Percentiles rank a stretch among this genome's conserved stretches.
Evolutionary conservation across 2,797 vertebrate species (phyloP).

Genomic region (Chelmon rostratus): DNA sequence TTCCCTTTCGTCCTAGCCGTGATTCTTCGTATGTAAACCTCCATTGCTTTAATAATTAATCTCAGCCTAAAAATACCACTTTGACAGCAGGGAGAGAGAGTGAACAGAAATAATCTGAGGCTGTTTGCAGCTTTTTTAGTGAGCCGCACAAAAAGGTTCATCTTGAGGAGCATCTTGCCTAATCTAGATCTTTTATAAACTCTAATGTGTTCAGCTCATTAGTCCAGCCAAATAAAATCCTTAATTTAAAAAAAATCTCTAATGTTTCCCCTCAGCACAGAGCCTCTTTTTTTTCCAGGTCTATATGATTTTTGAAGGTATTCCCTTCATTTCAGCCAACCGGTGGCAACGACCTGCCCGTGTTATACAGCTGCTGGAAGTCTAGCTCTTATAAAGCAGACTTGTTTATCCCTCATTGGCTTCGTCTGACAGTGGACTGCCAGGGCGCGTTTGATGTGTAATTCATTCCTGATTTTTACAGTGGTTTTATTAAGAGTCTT

Average conservation of each 20-base stretch:
- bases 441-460: constrained; percentile 69
- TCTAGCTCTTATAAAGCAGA: constrained; percentile 60
- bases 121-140: neutral
- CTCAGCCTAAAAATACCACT: neutral
- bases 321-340: constrained; percentile 11
- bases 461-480: constrained; percentile 78
- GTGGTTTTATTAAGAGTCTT: constrained; percentile 77
- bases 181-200: neutral
- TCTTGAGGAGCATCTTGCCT: neutral
- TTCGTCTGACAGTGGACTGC: constrained; percentile 62
- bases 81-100: neutral
- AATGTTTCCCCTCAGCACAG: neutral
- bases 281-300: constrained; percentile 3
- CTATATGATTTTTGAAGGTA: neutral
- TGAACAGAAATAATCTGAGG: neutral
- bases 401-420: constrained; percentile 77
- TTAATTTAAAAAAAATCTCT: neutral
- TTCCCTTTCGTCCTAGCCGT: neutral
- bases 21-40: neutral
- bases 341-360: constrained; percentile 39
- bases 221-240: neutral
- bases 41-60: neutral
- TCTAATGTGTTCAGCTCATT: neutral
- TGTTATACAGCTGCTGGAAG: constrained; percentile 54
- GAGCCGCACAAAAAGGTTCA: neutral